Conservation (phyloP, 2,888 invertebrate genomes). For the Ophonus ardosiacus region DNA sequence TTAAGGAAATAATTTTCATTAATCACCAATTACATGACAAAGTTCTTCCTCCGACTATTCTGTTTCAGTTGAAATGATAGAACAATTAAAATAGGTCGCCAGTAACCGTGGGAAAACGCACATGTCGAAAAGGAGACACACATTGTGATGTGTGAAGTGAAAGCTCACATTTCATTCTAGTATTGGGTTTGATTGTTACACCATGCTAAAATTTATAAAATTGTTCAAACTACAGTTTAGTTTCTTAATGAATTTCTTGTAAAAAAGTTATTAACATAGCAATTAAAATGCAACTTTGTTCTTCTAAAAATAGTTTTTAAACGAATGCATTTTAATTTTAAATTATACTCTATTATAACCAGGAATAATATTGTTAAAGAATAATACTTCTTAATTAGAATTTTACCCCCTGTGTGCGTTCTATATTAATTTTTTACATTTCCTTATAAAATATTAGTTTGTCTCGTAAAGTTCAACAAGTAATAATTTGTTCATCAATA, state of each 20-base stretch:
- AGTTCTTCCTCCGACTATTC: neutral
- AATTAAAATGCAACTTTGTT: neutral
- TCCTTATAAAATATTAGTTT: no score
- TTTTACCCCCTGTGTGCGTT: neutral
- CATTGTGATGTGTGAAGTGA: neutral
- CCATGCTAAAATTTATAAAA: neutral
- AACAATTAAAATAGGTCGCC: neutral
- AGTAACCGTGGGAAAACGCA: neutral
- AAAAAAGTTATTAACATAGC: neutral
- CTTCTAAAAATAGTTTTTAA: neutral
- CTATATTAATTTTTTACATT: neutral
- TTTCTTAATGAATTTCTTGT: neutral
- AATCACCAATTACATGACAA: slow-evolving; percentile 14
- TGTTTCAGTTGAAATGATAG: neutral
- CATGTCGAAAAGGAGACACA: neutral
- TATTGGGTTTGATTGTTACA: neutral
- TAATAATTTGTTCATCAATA: no score
- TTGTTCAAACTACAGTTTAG: neutral
- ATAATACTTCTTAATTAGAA: neutral
- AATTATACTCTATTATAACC: neutral
- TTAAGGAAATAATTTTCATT: slow-evolving; percentile 1
- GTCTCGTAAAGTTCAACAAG: no score
- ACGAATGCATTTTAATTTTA: neutral
- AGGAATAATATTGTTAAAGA: neutral
- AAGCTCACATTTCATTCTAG: neutral